A percentile compares a stretch with the other conserved stretches of the same genome.
Conservation (phyloP, 2,888 invertebrate species). For the Creontiades dilutus region DNA sequence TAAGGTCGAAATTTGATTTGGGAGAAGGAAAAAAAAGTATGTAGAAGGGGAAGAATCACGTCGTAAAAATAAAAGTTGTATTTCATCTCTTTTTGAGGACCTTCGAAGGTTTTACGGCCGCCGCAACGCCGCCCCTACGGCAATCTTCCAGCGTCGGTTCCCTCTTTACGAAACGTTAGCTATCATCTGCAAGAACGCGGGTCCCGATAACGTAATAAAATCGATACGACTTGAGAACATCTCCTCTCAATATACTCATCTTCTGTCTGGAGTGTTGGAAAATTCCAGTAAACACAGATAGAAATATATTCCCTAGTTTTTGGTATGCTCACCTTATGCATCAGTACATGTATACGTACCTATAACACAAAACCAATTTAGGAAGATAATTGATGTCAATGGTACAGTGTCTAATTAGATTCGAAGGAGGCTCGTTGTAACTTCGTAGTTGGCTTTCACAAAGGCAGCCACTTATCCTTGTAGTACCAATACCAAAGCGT, state of each 20-base stretch:
- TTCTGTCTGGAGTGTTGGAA: neutral
- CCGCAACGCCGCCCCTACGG: neutral
- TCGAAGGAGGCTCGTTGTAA: too few relatives aligned
- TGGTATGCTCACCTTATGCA: too few relatives aligned
- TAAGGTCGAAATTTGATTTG: constrained; percentile 56
- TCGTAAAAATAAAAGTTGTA: constrained; percentile 53
- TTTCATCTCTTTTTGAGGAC: constrained; percentile 40
- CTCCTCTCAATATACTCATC: neutral
- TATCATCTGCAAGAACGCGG: neutral
- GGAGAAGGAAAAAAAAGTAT: neutral
- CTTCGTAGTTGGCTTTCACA: too few relatives aligned
- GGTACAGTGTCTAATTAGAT: too few relatives aligned
- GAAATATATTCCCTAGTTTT: neutral
- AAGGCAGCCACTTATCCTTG: too few relatives aligned
- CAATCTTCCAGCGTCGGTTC: neutral
- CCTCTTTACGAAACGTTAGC: constrained; percentile 28
- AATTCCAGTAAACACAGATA: neutral
- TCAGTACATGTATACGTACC: too few relatives aligned
- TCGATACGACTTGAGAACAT: neutral
- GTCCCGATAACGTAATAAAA: neutral
- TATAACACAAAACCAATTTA: neutral
- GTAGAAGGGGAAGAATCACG: constrained; percentile 32
- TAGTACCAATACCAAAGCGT: too few relatives aligned
- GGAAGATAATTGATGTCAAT: neutral
- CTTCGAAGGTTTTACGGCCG: constrained; percentile 41